Percentiles rank a stretch among this genome's conserved stretches.
phyloP scores from a whole-genome alignment of 2,797 vertebrate genomes.

The Myotis pilosus region DNA sequence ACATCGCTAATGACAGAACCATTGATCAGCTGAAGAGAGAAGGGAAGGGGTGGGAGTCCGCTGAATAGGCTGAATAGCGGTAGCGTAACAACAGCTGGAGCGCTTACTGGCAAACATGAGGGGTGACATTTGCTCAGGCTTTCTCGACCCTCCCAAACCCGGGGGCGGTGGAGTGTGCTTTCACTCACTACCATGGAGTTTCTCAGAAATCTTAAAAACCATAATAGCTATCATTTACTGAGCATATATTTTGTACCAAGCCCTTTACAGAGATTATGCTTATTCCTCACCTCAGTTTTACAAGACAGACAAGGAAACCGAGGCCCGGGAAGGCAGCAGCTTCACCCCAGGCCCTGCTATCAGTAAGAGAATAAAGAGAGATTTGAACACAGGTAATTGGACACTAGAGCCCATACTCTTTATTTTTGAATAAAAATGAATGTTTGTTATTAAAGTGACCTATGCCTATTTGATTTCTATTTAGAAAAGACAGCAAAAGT shows the following conservation, averaged over 20 bases:
- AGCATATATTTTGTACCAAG: not conserved
- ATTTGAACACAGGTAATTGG: not conserved
- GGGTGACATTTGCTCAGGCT: not conserved
- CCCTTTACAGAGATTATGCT: not conserved
- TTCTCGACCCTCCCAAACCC: not conserved
- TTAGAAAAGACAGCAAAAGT: not conserved
- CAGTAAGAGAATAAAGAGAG: not conserved
- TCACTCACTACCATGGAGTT: not conserved
- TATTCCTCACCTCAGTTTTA: not conserved
- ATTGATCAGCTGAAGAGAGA: no score
- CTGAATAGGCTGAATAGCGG: not conserved
- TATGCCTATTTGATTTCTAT: no score
- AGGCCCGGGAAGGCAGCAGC: not conserved
- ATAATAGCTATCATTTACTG: not conserved
- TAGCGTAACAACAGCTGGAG: conserved; percentile 9
- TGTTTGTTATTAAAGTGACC: not conserved
- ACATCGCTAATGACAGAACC: conserved; percentile 19
- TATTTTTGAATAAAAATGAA: not conserved
- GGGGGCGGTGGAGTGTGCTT: not conserved
- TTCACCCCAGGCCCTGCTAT: not conserved
- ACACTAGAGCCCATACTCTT: not conserved
- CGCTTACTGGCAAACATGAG: not conserved
- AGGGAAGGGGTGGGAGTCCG: not conserved
- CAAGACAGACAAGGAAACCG: not conserved
- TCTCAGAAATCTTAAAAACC: not conserved